Base-by-base conservation (phyloP, 2,888 invertebrate genomes). In the Ceraclea dissimilis region DNA sequence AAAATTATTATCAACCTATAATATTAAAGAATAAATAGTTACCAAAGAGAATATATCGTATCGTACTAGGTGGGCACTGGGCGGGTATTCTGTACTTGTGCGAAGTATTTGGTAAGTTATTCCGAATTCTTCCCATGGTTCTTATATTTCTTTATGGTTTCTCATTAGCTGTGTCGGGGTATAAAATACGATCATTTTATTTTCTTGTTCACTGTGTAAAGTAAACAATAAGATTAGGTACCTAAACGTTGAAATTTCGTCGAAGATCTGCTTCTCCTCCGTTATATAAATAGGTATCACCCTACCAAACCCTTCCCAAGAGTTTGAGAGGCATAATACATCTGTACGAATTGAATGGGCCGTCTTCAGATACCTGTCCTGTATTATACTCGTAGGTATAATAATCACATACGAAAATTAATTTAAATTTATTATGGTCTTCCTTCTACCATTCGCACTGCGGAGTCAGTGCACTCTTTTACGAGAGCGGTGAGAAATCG, bases 271-370 rank as follows among this genome's bases (percentile, higher is more conserved):
- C 59, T 59, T 56, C 56, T 22, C 34, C 51, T 34, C 49, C 51
- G 57, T 54, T 57, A 59, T 59, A 61, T 59, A 59, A 59, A 61
- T 61, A 58, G 49, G 46, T 56, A 59, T 57, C 56, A 52, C 49
- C 39, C 16, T 16, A 53, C 55, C 59, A 61, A 61, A 59, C 61
- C 56, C 39, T 13, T 16, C 53, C 55, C 59, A 61, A 61, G 59
- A 59, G 53, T 59, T 59, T 59, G 59, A 59, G 58, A 47, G 61
- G 50, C 52, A 61, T 59, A 61, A 59, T 59, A 52, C 58, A 58
- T 57, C 54, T 57, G 13, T 59, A 59, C 57, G 57, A 57, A 52
- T 53, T 51, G 16, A 39, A 39, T 8, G n/a, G 16, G n/a, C 39
- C 13, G 16, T 39, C 13, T 39, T 39, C 39, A 39, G 39, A 13